These are phyloP conservation scores for Sapayoa aenigma DNA, from an alignment of 2,113 vertebrate species.

Conservation along the genomic window DNA sequence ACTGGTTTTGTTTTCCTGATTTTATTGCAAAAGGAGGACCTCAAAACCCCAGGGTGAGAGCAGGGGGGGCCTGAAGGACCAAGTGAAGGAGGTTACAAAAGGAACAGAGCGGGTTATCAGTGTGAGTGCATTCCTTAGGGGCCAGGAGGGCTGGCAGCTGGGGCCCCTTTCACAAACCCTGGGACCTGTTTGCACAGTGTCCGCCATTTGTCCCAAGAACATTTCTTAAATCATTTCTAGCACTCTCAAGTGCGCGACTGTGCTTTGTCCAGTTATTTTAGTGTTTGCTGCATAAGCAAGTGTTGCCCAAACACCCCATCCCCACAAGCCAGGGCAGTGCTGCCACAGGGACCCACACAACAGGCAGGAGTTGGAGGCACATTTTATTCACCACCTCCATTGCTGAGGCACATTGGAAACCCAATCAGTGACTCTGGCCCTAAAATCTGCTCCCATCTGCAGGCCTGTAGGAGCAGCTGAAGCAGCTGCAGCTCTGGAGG, in stretches of 20 bases:
- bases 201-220: not conserved
- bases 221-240: constrained; percentile 64
- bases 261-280: constrained; percentile 1
- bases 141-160: not conserved
- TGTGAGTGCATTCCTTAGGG: constrained; percentile 11
- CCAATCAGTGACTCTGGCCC: not conserved
- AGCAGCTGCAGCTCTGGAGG: not conserved
- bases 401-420: not conserved
- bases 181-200: constrained; percentile 51
- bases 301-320: not conserved
- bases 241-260: constrained; percentile 15
- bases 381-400: not conserved
- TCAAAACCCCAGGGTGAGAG: not conserved
- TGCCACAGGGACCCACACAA: fast-evolving
- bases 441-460: not conserved
- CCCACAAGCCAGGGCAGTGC: not conserved
- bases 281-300: not conserved
- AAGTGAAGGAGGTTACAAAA: not conserved
- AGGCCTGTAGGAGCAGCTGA: not conserved
- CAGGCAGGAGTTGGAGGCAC: not conserved
- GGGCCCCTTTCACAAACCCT: not conserved
- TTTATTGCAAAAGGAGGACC: not conserved
- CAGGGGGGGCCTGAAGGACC: not conserved
- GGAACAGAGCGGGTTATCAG: not conserved
- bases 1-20: not conserved